Evolutionary conservation across 1,140 invertebrate species (phyloP), one percentile per base, ranked within the genome.

Genomic region (Leguminivora glycinivorella): DNA sequence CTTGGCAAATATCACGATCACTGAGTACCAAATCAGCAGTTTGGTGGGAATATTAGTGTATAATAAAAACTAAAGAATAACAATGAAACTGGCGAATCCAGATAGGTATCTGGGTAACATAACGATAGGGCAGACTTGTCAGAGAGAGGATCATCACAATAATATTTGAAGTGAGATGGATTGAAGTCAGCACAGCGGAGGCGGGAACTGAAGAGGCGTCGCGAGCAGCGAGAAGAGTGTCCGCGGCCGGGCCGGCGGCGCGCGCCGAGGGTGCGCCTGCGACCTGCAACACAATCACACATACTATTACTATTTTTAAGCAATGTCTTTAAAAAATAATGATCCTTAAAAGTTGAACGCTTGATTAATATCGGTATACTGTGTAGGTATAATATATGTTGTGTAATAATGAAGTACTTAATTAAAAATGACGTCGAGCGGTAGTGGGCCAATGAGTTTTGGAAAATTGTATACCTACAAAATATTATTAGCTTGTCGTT

Each of bases 131-230:
- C 14, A 26, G 56, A 2, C 56, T 14, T 7, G n/a, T 63, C 58
- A 63, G 58, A 43, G n/a, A 43, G 40, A 43, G n/a, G 26, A 31
- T 29, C 26, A n/a, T 34, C n/a, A 29, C 14, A 29, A 34, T 26
- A 9, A 17, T 14, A 9, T 17, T 26, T 63, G 17, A 31, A 34
- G 25, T 63, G 58, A 63, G 58, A 63, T 63, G 22, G n/a, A n/a
- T 14, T n/a, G 25, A 26, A 63, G 58, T 29, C 58, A 17, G 58
- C 72, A 70, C 29, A 6, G 58, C 72, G 68, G 72, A 72, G 70
- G 77, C 73, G 69, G 75, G 78, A 78, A 73, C 78, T 76, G 80
- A 79, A 70, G 78, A 84, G 77, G 81, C 78, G 70, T 77, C 75
- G 80, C 70, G 75, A 74, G 76, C 72, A 75, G 75, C 77, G 72